Base-by-base conservation (phyloP, 2,888 invertebrate genomes). In the Folsomia manolachei region DNA sequence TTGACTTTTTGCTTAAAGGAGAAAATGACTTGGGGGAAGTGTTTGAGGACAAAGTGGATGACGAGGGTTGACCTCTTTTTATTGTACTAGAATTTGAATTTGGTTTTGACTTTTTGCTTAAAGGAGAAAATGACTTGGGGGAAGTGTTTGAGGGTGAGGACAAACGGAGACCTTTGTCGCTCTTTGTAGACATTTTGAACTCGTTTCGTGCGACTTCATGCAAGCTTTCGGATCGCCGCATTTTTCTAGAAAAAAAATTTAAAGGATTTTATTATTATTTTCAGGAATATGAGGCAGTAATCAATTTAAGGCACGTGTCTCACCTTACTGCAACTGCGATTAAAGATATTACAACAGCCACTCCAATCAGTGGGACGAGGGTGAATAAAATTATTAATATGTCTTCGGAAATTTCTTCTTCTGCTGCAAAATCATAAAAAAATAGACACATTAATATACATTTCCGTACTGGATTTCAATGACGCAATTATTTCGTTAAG, bases 291-390 rank as follows among this genome's bases (percentile, higher is more conserved):
- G n/a, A n/a, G n/a, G n/a, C n/a, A n/a, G n/a, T n/a, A n/a, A n/a
- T n/a, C n/a, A n/a, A n/a, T n/a, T n/a, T n/a, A n/a, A n/a, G n/a
- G n/a, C n/a, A n/a, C 14, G 4, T 7, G 26, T 39, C 63, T 68
- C 76, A 79, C 79, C 79, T 75, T 56, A 79, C 73, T 60, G 77
- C 69, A 18, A 78, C 63, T 23, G 79, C 79, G 21, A 79, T 76
- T 62, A 79, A 67, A 56, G 78, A 76, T 64, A 79, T 79, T 64
- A 74, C 71, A 27, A 74, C 72, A 23, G 77, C 63, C 18, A 78
- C 74, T 23, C 72, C 63, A 61, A 77, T 65, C 4, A 79, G 61
- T 23, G 79, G 75, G 24, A 78, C 52, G 4, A 78, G 68, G 14
- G 78, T 75, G 52, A 72, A 71, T 9, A 77, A 71, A 1, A 79